Evolutionary conservation across 2,888 invertebrate species (phyloP), one percentile per base, ranked within the genome.

Genomic region (Acanthosoma haemorrhoidale): DNA sequence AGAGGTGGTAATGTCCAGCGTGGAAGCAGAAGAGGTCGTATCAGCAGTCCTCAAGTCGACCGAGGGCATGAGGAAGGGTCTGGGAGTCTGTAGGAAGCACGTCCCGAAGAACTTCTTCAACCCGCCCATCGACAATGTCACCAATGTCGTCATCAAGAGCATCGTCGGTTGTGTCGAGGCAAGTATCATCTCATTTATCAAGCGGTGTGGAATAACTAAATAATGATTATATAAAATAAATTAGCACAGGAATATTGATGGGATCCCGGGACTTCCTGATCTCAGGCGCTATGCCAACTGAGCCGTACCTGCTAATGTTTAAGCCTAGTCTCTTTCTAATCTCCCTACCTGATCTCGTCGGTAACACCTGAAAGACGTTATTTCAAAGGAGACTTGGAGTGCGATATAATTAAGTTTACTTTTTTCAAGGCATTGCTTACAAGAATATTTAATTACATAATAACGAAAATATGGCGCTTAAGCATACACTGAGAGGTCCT

Each of bases 81-180:
- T 66, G 3, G 66, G 66, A 5, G 66, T 66, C 2, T 66, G 66
- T 32, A 66, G 66, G 18, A 66, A 66, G 16, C 9, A 32, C 4
- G 66, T 66, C 1, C 66, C 66, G 18, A 43, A 29, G 6, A 39
- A 43, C 6, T 66, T 66, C 31, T 41, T 43, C 66, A 66, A 66
- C 21, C 66, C 66, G 5, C 66, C 66, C 21, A 3, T 66, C n/a
- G 66, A 66, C 41, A 66, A 66, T 21, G 31, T 29, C 5, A 66
- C 66, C 8, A 15, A 34, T 4, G 11, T 15, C 31, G 51, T 66
- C 2, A 66, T 66, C 11, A 66, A 66, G 43, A 41, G 34, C 15
- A 66, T 66, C 15, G 29, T 66, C 9, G 21, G 38, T 4, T 66
- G 66, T 13, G 66, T 66, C n/a, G 41, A 66, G 43, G 66, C 31